These are phyloP conservation scores for Oreotragus oreotragus DNA, from an alignment of 2,113 vertebrate species.

Conservation along the genomic window DNA sequence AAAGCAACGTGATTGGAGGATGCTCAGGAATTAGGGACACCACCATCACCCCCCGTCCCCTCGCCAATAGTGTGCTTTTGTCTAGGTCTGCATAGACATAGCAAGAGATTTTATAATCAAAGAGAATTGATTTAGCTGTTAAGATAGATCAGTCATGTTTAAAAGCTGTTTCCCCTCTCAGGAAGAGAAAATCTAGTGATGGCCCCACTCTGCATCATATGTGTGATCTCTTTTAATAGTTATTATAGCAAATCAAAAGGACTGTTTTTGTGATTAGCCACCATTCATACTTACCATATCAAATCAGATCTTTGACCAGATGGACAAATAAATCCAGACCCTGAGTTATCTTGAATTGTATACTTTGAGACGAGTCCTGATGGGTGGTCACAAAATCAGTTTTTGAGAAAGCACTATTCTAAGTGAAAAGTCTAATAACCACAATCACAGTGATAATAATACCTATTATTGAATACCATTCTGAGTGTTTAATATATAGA, in stretches of 20 bases:
- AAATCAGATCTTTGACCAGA: neutral
- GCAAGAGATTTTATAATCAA: neutral
- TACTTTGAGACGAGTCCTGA: neutral
- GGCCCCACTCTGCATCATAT: neutral
- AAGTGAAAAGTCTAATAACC: neutral
- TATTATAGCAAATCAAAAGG: neutral
- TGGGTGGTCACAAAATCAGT: neutral
- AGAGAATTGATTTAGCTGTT: conserved; percentile 1
- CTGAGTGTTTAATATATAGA: neutral
- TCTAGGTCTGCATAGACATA: neutral
- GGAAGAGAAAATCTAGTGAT: neutral
- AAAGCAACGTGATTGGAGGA: neutral
- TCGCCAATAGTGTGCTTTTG: neutral
- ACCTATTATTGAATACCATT: neutral
- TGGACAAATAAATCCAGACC: neutral
- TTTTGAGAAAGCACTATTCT: conserved; percentile 1
- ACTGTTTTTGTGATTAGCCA: neutral
- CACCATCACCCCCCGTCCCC: neutral
- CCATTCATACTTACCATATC: neutral
- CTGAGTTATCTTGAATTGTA: conserved; percentile 12
- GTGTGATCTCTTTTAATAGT: neutral
- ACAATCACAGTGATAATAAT: neutral
- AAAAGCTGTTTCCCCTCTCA: neutral
- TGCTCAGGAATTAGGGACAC: neutral
- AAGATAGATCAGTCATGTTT: neutral